These are phyloP conservation scores for Pammene aurita DNA, from an alignment of 2,888 invertebrate species.

Conservation along the genomic window DNA sequence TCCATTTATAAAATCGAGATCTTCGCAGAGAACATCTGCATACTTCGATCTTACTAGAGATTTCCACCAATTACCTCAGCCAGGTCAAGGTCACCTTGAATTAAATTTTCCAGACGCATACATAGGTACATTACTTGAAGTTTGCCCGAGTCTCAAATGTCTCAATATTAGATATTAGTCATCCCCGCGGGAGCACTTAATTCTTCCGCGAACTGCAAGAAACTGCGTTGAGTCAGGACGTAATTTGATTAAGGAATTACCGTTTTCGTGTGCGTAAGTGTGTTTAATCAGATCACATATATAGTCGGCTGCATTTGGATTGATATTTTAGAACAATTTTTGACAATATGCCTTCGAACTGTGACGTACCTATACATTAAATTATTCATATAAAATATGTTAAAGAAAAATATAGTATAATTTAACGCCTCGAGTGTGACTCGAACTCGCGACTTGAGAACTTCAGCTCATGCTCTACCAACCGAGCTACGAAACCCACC, in stretches of 20 bases:
- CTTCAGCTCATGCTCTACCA: no score
- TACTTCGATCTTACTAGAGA: slow-evolving; percentile 45
- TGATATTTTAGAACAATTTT: neutral
- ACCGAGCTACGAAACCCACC: no score
- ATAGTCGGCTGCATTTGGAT: neutral
- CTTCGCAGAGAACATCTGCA: neutral
- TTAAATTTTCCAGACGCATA: neutral
- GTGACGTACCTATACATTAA: no score
- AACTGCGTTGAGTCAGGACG: slow-evolving; percentile 63
- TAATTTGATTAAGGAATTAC: slow-evolving; percentile 36
- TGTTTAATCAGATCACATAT: slow-evolving; percentile 14
- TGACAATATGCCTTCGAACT: no score
- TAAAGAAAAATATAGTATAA: no score
- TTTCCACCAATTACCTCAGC: slow-evolving; percentile 43
- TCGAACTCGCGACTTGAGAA: no score
- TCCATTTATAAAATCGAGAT: slow-evolving; percentile 5
- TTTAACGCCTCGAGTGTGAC: no score
- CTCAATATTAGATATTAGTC: slow-evolving; percentile 52
- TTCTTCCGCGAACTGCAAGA: slow-evolving; percentile 67
- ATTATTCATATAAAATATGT: no score
- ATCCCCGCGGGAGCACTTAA: slow-evolving; percentile 45
- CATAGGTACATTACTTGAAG: slow-evolving; percentile 43
- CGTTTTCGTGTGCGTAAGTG: slow-evolving; percentile 25
- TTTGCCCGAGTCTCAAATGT: slow-evolving; percentile 53
- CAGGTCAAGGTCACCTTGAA: slow-evolving; percentile 5